These are phyloP conservation scores for Oophaga sylvatica DNA, from an alignment of 2,797 vertebrate species.

Conservation along the genomic window DNA sequence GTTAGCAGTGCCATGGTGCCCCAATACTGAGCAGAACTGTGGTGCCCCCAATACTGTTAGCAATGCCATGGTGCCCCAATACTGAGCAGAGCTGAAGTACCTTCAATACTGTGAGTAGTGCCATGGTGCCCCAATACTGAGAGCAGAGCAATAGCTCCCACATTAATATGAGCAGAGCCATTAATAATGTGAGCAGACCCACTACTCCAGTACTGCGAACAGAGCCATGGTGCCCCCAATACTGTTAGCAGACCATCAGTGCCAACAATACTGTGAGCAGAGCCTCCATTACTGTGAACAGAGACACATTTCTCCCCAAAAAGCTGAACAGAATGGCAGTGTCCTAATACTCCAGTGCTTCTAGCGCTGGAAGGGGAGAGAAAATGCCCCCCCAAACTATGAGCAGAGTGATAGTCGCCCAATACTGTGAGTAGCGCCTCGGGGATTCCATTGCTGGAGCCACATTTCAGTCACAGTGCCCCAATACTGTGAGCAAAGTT, in stretches of 20 bases:
- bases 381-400: too few relatives aligned
- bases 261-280: neutral
- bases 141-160: too few relatives aligned
- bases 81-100: neutral
- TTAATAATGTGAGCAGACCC: too few relatives aligned
- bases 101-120: neutral
- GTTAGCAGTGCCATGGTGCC: too few relatives aligned
- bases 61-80: neutral
- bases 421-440: neutral
- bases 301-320: neutral
- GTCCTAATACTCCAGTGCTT: neutral
- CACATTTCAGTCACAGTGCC: neutral
- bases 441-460: neutral
- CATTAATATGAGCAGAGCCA: too few relatives aligned
- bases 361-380: too few relatives aligned
- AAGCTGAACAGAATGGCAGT: neutral
- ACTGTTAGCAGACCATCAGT: too few relatives aligned
- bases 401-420: neutral
- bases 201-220: too few relatives aligned
- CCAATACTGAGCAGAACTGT: neutral
- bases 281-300: neutral
- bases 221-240: neutral
- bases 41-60: too few relatives aligned
- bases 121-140: neutral
- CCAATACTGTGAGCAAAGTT: neutral